Percentiles rank a stretch among this genome's conserved stretches.
Evolutionary conservation across 2,888 invertebrate genomes (phyloP).

Genomic region (Xanthorhoe designata): DNA sequence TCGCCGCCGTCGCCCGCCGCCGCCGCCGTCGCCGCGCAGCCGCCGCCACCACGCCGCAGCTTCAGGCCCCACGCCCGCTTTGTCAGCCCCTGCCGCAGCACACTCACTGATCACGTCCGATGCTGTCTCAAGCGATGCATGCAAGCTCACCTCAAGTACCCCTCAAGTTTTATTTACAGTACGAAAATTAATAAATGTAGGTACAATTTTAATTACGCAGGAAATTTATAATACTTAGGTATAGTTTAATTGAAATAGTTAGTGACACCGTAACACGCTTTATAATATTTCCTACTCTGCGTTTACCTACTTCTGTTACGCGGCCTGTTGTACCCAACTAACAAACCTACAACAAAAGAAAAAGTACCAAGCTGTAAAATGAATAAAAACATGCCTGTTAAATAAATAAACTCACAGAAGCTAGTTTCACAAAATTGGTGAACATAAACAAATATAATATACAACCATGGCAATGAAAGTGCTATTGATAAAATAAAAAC

Average conservation of each 20-base stretch:
- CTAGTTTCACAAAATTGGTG: neutral
- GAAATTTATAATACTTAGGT: neutral
- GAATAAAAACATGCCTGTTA: conserved; percentile 64
- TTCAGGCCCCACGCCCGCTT: conserved; percentile 81
- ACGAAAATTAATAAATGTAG: conserved; percentile 6
- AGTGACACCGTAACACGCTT: conserved; percentile 3
- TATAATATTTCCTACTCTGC: neutral
- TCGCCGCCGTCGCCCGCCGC: conserved; percentile 73
- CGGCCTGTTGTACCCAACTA: conserved; percentile 42
- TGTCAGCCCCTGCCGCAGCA: conserved; percentile 73
- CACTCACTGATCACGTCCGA: conserved; percentile 49
- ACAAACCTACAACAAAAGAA: conserved; percentile 84
- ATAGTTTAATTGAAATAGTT: neutral
- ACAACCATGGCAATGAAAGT: neutral
- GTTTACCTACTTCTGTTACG: neutral
- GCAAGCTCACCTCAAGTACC: conserved; percentile 65
- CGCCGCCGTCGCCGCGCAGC: conserved; percentile 43
- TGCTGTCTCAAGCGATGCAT: conserved; percentile 63
- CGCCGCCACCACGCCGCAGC: conserved; percentile 62
- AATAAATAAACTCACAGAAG: neutral
- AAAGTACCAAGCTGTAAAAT: conserved; percentile 70
- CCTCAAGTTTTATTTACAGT: conserved; percentile 48
- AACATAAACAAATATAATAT: neutral
- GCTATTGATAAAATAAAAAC: neutral
- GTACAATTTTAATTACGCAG: neutral